phyloP scores from a whole-genome alignment of 2,113 vertebrate genomes.

The Galemys pyrenaicus region DNA sequence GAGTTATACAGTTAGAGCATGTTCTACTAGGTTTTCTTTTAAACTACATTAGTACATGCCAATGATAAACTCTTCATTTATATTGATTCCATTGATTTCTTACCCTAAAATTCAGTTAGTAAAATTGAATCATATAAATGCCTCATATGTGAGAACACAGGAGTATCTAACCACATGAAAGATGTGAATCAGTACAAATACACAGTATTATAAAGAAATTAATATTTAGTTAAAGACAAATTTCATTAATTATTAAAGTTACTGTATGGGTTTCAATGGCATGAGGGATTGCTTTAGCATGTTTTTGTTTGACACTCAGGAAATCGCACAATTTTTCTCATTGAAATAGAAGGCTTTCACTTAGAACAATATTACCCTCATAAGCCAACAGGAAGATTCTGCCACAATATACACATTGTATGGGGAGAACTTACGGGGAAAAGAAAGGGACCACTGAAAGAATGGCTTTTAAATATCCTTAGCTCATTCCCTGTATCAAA shows the following conservation, averaged over 20 bases:
- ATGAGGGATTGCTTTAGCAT: background rate
- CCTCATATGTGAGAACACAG: background rate
- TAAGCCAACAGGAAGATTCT: background rate
- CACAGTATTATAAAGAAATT: background rate
- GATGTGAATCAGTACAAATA: background rate
- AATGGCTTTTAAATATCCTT: background rate
- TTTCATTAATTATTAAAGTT: conserved; percentile 7
- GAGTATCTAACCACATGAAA: background rate
- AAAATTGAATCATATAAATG: background rate
- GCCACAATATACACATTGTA: background rate
- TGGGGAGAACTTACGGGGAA: background rate
- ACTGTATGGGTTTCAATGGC: background rate
- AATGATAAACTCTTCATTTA: background rate
- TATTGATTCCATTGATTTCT: background rate
- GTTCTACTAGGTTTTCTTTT: background rate
- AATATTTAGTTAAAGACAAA: no score
- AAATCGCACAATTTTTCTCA: background rate
- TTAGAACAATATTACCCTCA: background rate
- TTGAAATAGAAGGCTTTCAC: background rate
- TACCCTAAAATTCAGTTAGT: background rate
- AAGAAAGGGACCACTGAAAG: background rate
- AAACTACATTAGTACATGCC: background rate
- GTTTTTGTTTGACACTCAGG: background rate
- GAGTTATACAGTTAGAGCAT: background rate
- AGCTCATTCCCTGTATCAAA: background rate